Evolutionary conservation across 2,113 vertebrate species (phyloP), one percentile per base, ranked within the genome.

Genomic region (Picathartes gymnocephalus): DNA sequence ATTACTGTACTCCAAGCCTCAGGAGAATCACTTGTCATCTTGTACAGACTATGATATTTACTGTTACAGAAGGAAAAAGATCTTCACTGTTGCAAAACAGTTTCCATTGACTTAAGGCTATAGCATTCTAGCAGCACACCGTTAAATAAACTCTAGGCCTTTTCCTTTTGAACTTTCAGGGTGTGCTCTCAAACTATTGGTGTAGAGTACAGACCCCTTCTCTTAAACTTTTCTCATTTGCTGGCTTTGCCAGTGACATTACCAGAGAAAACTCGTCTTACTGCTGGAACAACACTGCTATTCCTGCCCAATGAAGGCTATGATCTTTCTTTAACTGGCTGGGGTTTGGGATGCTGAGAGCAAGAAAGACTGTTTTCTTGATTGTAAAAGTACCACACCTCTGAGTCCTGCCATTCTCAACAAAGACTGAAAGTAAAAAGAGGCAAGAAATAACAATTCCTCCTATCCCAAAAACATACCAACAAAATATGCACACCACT

Each of bases 21-120:
- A 68, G 71, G 95, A 95, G 97, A 96, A 91, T 71, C 91, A 96
- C 97, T 97, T 97, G 96, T 97, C 96, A 96, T 86, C 90, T 95
- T 93, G 81, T 90, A 96, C 76, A 92, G 88, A 73, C 95, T 96
- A 79, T 94, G 89, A 94, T 93, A 93, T 97, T 97, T 97, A 97
- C 91, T 93, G 85, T 62, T 78, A 72, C 86, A 96, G 85, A 88
- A 77, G 56, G 90, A 90, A 95, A 95, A 94, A 90, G n/a, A 9
- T 86, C 95, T 81, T 95, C 92, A 82, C 80, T 93, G 66, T 94
- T 97, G 90, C 91, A 94, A 97, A 98, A 96, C 73, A 97, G 80
- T 97, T 98, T 95, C 88, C 80, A 95, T 92, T 97, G 97, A 97
- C 97, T 97, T 98, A 97, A 97, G 93, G 85, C 72, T 96, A 74